A percentile compares a stretch with the other conserved stretches of the same genome.
These are phyloP conservation scores for Syngnathus rostellatus DNA, from an alignment of 2,797 vertebrate genomes.

Conservation along the genomic window DNA sequence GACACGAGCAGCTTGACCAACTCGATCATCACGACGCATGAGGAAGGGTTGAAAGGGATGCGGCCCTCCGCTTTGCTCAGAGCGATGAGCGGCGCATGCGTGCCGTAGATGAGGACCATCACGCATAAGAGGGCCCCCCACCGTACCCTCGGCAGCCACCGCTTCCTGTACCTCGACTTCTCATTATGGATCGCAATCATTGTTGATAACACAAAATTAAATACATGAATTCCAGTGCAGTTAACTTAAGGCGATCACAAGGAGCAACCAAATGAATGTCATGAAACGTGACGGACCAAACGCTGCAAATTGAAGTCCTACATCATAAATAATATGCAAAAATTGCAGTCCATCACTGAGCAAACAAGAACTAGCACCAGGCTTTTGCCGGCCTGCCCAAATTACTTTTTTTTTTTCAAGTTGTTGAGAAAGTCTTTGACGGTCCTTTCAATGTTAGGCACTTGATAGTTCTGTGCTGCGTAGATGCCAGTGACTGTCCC, in stretches of 20 bases:
- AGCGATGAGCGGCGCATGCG: constrained; percentile 84
- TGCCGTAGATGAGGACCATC: constrained; percentile 82
- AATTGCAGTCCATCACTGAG: not conserved
- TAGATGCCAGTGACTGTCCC: constrained; percentile 87
- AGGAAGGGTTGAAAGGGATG: constrained; percentile 81
- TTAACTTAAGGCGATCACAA: not conserved
- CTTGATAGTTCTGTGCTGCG: constrained; percentile 77
- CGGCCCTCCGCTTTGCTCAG: constrained; percentile 75
- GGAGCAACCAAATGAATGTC: not conserved
- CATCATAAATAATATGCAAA: not conserved
- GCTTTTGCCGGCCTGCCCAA: not conserved
- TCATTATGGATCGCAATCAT: constrained; percentile 69
- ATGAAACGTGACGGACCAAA: constrained; percentile 23
- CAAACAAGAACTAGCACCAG: not conserved
- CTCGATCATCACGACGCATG: constrained; percentile 84
- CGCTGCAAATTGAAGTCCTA: constrained; percentile 13
- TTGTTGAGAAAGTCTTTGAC: constrained; percentile 75
- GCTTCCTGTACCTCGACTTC: constrained; percentile 26
- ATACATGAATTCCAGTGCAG: not conserved
- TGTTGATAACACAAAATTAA: constrained; percentile 23
- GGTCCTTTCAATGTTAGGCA: constrained; percentile 85
- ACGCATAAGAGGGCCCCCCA: constrained; percentile 77
- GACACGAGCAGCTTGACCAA: constrained; percentile 78
- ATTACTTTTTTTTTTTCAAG: constrained; percentile 80
- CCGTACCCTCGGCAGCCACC: constrained; percentile 38